phyloP scores from a whole-genome alignment of 1,140 invertebrate genomes.

The Macrosteles quadrilineatus region DNA sequence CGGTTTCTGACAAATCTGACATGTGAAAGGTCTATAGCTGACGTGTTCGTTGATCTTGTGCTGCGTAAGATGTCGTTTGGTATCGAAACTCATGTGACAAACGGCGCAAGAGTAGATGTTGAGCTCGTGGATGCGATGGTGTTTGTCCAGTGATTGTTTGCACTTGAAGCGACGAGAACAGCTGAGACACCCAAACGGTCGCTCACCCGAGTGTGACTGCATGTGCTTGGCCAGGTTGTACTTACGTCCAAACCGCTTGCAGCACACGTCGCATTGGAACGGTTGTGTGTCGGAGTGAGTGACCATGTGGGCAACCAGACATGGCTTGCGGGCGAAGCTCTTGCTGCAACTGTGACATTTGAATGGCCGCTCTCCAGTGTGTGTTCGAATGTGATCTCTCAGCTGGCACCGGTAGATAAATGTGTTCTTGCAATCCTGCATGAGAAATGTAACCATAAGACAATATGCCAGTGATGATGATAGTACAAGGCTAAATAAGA shows the following conservation, averaged over 20 bases:
- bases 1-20: conserved; percentile 21
- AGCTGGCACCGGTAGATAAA: conserved; percentile 7
- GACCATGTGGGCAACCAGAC: neutral
- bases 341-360: conserved; percentile 70
- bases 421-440: conserved; percentile 10
- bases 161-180: conserved; percentile 20
- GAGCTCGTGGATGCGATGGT: conserved; percentile 2
- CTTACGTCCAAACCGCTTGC: conserved; percentile 10
- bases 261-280: conserved; percentile 15
- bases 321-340: conserved; percentile 55
- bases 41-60: conserved; percentile 19
- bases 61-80: conserved; percentile 2
- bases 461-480: too few relatives aligned
- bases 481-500: too few relatives aligned
- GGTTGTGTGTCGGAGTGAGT: conserved; percentile 2
- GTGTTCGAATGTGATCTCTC: conserved; percentile 43
- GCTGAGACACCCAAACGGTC: conserved; percentile 3
- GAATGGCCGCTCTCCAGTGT: conserved; percentile 75
- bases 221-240: conserved; percentile 21
- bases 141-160: conserved; percentile 13
- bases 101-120: conserved; percentile 12
- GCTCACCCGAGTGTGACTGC: conserved; percentile 10
- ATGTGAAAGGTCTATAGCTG: conserved; percentile 22
- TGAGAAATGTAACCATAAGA: neutral
- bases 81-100: conserved; percentile 19